phyloP scores from a whole-genome alignment of 2,888 invertebrate genomes.

The Nasonia oneida region DNA sequence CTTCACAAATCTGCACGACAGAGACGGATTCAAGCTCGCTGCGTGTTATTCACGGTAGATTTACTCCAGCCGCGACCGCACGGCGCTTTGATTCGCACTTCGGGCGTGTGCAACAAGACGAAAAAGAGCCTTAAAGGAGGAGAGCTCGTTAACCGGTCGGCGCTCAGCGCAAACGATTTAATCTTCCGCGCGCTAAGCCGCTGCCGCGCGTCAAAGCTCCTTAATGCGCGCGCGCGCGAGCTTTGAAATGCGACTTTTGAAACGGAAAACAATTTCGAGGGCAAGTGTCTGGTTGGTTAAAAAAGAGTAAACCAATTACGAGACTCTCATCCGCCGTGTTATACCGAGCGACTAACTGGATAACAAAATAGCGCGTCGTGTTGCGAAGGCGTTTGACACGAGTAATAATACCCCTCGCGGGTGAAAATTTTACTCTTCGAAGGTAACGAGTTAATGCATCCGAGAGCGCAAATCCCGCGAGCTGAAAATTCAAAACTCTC shows the following conservation, averaged over 20 bases:
- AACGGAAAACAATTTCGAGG: neutral
- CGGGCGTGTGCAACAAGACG: neutral
- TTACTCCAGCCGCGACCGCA: neutral
- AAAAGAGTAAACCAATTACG: constrained; percentile 28
- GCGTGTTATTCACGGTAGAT: neutral
- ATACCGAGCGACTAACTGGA: constrained; percentile 1
- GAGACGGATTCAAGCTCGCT: neutral
- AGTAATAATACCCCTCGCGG: neutral
- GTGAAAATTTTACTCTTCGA: too few relatives aligned
- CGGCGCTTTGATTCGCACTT: neutral
- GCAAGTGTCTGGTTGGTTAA: neutral
- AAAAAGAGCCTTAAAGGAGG: constrained; percentile 13
- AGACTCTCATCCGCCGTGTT: constrained; percentile 20
- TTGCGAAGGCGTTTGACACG: neutral
- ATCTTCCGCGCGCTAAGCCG: neutral
- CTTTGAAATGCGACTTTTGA: constrained; percentile 4
- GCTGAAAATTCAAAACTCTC: neutral
- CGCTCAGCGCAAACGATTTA: neutral
- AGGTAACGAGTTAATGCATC: neutral
- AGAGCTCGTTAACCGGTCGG: neutral
- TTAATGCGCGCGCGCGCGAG: neutral
- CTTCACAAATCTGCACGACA: neutral
- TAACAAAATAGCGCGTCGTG: neutral
- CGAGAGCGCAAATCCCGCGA: neutral
- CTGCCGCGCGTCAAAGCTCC: neutral